Evolutionary conservation across 2,113 vertebrate species (phyloP), one percentile per base, ranked within the genome.

Genomic region (Petrocephalus zakoni): DNA sequence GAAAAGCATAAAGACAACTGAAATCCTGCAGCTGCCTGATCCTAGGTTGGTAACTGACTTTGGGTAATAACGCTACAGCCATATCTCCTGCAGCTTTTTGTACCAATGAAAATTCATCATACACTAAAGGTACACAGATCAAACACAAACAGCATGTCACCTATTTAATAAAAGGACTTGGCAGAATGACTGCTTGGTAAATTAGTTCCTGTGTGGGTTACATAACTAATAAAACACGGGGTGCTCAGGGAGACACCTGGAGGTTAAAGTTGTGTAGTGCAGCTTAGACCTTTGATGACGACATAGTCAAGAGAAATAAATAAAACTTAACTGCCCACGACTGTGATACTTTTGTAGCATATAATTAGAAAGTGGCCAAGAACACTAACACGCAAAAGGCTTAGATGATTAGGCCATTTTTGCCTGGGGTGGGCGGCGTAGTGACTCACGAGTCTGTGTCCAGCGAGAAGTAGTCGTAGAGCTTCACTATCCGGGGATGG

Each of bases 391-490:
- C 29, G 15, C 37, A 29, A 75, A 75, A 75, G 68, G 15, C 34
- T 75, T 13, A 17, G 29, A 75, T 7, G 25, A 21, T 53, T 25
- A 29, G 22, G 49, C 9, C 1, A 49, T 19, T 25, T 51, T 9
- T 42, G 9, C 81, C n/a, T 6, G 42, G 1, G 19, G 2, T 9
- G 58, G 4, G 75, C 17, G n/a, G 55, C 2, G 58, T 88, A 55
- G 83, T 52, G 1, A 97, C 98, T 99, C 95, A 99, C 98, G 98
- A 99, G 95, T 99, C 98, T 83, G 98, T 99, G 93, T 99, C 98
- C 91, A 99, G 96, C 85, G 98, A 99, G 92, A 99, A 99, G 95
- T 99, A 99, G 96, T 99, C 98, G 2, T 99, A 99, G 3, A 99
- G 96, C 94, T 99, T 99, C 93, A 99, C 98, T 97, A 99, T 99